These are phyloP conservation scores for Zoroaster sp. DNA, from an alignment of 53 echinoderm and acorn worm genomes.

Conservation along the genomic window DNA sequence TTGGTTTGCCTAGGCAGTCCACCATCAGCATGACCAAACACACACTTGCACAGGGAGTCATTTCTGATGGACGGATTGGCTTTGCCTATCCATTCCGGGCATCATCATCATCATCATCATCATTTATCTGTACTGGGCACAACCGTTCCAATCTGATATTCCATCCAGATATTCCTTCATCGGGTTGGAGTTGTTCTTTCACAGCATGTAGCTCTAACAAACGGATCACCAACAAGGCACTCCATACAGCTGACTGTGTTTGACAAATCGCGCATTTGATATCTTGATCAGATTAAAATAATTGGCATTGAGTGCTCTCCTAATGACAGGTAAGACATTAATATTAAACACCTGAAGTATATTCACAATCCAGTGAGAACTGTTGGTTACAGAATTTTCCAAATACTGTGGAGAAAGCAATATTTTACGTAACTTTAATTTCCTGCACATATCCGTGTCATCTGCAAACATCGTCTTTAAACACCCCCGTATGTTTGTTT, in stretches of 20 bases:
- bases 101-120: not conserved
- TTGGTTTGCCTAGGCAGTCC: not conserved
- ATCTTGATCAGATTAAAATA: constrained; percentile 11
- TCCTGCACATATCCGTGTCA: too few species aligned
- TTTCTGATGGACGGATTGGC: not conserved
- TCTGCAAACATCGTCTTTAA: too few species aligned
- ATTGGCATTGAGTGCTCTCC: constrained; percentile 5
- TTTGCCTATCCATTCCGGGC: not conserved
- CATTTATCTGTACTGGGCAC: not conserved
- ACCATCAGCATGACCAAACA: not conserved
- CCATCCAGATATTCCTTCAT: not conserved
- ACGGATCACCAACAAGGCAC: too few species aligned
- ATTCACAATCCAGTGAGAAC: not conserved
- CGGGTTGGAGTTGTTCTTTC: not conserved
- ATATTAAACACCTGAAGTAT: not conserved
- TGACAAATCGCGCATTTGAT: not conserved
- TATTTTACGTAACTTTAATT: too few species aligned
- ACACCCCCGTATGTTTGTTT: too few species aligned
- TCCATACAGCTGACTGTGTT: not conserved
- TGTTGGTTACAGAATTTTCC: not conserved
- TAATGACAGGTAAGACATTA: constrained; percentile 9
- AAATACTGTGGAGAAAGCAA: too few species aligned
- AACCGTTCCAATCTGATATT: not conserved
- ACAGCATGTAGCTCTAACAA: not conserved
- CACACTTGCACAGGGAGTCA: not conserved